Evolutionary conservation across 2,113 vertebrate genomes (phyloP).

Genomic region (Probosciger aterrimus): DNA sequence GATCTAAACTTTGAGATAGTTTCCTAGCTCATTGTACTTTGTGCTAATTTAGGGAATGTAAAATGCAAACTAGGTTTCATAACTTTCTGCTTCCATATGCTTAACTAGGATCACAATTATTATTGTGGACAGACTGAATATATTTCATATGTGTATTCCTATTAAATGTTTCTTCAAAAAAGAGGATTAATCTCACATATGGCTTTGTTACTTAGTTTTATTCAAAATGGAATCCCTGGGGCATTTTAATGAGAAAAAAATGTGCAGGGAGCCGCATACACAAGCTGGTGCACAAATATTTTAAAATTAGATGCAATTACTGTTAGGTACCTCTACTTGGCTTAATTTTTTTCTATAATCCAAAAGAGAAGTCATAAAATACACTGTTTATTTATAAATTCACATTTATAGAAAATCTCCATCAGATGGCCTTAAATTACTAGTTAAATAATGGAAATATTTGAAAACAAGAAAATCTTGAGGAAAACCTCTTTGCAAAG

Average conservation of each 20-base stretch:
- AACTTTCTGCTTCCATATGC: conserved; percentile 26
- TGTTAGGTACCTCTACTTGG: neutral
- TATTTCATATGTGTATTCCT: neutral
- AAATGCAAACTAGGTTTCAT: conserved; percentile 23
- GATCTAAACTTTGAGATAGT: conserved; percentile 27
- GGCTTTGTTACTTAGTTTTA: conserved; percentile 50
- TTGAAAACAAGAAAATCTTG: neutral
- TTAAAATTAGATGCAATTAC: conserved; percentile 62
- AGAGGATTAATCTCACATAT: conserved; percentile 34
- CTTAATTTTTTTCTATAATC: neutral
- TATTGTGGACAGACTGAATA: neutral
- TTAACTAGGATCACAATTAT: conserved; percentile 45
- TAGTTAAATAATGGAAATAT: neutral
- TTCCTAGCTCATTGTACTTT: neutral
- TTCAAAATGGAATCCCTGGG: conserved; percentile 7
- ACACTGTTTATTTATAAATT: neutral
- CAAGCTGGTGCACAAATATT: conserved; percentile 37
- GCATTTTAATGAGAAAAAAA: conserved; percentile 55
- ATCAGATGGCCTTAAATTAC: neutral
- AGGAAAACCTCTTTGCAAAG: neutral
- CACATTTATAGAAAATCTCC: neutral
- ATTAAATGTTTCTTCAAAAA: conserved; percentile 39
- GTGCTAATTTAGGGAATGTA: conserved; percentile 28
- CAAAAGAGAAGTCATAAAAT: neutral
- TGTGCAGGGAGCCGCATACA: neutral